phyloP scores from a whole-genome alignment of 1,140 invertebrate species.

The Apis florea region DNA sequence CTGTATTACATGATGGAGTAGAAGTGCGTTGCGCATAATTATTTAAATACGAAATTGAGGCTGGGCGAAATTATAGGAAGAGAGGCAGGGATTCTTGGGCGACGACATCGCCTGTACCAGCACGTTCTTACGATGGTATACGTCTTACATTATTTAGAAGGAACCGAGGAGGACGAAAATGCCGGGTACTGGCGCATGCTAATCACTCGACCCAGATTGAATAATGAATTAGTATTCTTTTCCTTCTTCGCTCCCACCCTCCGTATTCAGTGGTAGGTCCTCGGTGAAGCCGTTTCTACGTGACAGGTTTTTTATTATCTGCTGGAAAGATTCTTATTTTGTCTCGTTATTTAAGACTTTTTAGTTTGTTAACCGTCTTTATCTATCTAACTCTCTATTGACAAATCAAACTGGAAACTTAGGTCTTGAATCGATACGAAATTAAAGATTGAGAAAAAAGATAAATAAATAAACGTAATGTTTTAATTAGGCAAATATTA shows the following conservation, averaged over 20 bases:
- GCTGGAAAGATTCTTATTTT: slow-evolving; percentile 50
- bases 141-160: slow-evolving; percentile 79
- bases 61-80: slow-evolving; percentile 33
- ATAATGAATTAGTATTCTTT: slow-evolving; percentile 81
- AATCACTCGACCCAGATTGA: slow-evolving; percentile 81
- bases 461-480: background rate
- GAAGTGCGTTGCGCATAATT: slow-evolving; percentile 31
- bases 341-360: slow-evolving; percentile 34
- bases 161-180: slow-evolving; percentile 69
- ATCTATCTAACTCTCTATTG: slow-evolving; percentile 18
- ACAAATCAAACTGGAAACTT: slow-evolving; percentile 29
- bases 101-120: slow-evolving; percentile 43
- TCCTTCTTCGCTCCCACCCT: slow-evolving; percentile 68
- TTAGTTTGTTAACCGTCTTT: slow-evolving; percentile 47
- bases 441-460: too few relatives aligned
- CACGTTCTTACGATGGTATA: slow-evolving; percentile 52
- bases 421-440: too few relatives aligned
- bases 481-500: too few relatives aligned
- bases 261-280: slow-evolving; percentile 54
- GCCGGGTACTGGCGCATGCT: slow-evolving; percentile 77
- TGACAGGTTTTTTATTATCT: slow-evolving; percentile 77
- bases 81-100: slow-evolving; percentile 20
- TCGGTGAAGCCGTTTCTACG: slow-evolving; percentile 64
- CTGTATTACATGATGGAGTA: background rate
- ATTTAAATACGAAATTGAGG: slow-evolving; percentile 40